Evolutionary conservation across 2,797 vertebrate genomes (phyloP), one percentile per base, ranked within the genome.

Genomic region (Mionectes olivaceus): DNA sequence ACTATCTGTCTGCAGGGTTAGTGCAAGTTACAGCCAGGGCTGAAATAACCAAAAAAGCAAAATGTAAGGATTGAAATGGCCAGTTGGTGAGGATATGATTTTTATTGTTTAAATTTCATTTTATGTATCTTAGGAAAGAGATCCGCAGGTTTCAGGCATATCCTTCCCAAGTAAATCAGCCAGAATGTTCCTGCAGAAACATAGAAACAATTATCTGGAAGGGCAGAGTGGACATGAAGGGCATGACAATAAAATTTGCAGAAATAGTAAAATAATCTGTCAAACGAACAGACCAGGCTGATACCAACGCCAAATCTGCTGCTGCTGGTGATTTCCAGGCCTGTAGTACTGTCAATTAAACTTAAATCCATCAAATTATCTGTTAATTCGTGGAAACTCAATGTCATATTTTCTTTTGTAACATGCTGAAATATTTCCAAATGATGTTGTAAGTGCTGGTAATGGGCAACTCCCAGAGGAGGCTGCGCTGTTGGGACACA

Each of bases 91-190:
- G 28, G 24, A 24, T 52, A 7, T 1, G 25, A 21, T 30, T 21
- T 23, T 11, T 27, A 2, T 59, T 0, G 18, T 43, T 18, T 10
- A 4, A 8, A 13, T 8, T 8, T 13, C 19, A 17, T 19, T 7
- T 13, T 23, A 25, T 30, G n/a, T 63, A 52, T 10, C 28, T 53
- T 33, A 33, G 21, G 12, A 15, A 67, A 44, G 12, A 78, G 19
- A 30, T 52, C 22, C 18, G 5, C 23, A 43, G 24, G 28, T 64
- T 87, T 80, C 49, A 74, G 23, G 19, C 23, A 25, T 33, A 28
- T 57, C 23, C 7, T 14, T 52, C 28, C 13, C 13, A 22, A 19
- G 23, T 43, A 56, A 70, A 39, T 37, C 32, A 55, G 27, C 15
- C 33, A 49, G 21, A 73, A 10, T 32, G 18, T 17, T 88, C 19